These are phyloP conservation scores for Artemia sp. DNA, from an alignment of 2,888 invertebrate genomes.

Conservation along the genomic window DNA sequence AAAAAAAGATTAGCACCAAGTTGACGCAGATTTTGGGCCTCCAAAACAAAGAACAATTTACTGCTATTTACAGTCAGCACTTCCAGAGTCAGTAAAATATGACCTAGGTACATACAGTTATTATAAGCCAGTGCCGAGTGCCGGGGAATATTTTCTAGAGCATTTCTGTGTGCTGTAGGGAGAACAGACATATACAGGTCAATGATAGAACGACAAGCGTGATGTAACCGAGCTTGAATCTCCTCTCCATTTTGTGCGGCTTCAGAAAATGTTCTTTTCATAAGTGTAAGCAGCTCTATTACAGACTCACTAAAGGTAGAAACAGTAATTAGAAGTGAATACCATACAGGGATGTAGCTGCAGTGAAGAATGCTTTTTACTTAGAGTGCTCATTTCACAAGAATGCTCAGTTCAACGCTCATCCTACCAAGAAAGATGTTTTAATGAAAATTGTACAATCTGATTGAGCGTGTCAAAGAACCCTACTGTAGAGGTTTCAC, in stretches of 20 bases:
- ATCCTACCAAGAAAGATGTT: too few relatives aligned
- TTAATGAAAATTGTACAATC: too few relatives aligned
- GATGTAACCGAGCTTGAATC: background rate
- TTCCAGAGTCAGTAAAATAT: conserved; percentile 49
- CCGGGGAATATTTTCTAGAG: background rate
- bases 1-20: conserved; percentile 52
- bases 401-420: too few relatives aligned
- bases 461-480: too few relatives aligned
- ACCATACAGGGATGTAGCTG: too few relatives aligned
- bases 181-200: background rate
- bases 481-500: too few relatives aligned
- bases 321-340: too few relatives aligned
- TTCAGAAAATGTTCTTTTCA: background rate
- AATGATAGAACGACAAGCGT: background rate
- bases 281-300: background rate
- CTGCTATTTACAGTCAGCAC: background rate
- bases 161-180: background rate
- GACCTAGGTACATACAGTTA: conserved; percentile 73
- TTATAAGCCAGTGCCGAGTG: conserved; percentile 61
- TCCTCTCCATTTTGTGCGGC: background rate
- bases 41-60: background rate
- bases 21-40: conserved; percentile 36
- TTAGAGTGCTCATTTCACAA: too few relatives aligned
- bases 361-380: too few relatives aligned
- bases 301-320: background rate